A percentile compares a stretch with the other conserved stretches of the same genome.
Evolutionary conservation across 1,140 invertebrate species (phyloP).

Genomic region (Micrasema longulum): DNA sequence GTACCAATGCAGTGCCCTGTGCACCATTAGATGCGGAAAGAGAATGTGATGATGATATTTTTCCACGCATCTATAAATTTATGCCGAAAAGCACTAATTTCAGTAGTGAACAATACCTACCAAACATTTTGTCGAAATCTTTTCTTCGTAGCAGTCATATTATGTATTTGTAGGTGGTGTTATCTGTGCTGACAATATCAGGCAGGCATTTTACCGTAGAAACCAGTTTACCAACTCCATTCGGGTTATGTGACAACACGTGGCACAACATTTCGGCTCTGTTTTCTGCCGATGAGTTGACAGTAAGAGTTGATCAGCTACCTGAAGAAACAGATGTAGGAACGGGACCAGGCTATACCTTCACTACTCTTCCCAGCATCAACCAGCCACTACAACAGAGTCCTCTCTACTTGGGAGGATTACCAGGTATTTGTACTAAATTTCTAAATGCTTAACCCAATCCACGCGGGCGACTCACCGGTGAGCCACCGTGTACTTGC

Average conservation of each 20-base stretch:
- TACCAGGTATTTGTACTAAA: slow-evolving; percentile 87
- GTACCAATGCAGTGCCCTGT: no score
- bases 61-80: no score
- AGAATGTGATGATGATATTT: no score
- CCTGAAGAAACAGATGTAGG: slow-evolving; percentile 66
- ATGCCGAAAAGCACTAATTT: no score
- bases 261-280: slow-evolving; percentile 87
- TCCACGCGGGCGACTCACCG: no score
- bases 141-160: no score
- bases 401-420: slow-evolving; percentile 85
- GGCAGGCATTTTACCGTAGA: slow-evolving; percentile 71
- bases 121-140: no score
- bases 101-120: no score
- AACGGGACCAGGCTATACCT: slow-evolving; percentile 52
- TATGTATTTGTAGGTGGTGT: slow-evolving; percentile 74
- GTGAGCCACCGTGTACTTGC: no score
- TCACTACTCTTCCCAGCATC: slow-evolving; percentile 62
- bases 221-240: slow-evolving; percentile 73
- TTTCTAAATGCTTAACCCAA: no score
- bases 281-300: slow-evolving; percentile 77
- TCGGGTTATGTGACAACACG: slow-evolving; percentile 83
- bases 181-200: slow-evolving; percentile 77
- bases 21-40: no score
- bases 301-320: slow-evolving; percentile 79
- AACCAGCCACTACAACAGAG: slow-evolving; percentile 62